Evolutionary conservation across 2,888 invertebrate species (phyloP).

Genomic region (Elgonia sp.): DNA sequence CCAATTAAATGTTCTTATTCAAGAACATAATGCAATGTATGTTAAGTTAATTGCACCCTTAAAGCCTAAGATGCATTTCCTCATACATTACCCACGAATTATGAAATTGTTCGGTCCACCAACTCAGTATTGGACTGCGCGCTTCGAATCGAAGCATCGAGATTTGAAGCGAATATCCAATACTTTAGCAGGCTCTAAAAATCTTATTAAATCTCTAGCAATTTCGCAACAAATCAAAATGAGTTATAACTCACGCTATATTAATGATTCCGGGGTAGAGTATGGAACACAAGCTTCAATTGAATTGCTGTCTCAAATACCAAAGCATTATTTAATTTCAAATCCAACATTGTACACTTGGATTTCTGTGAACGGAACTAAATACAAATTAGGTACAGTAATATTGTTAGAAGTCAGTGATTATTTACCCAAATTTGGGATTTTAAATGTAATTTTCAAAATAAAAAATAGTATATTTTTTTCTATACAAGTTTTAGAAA

Average conservation of each 20-base stretch:
- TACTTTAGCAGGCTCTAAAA: constrained; percentile 25
- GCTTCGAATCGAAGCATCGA: constrained; percentile 34
- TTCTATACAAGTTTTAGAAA: constrained; percentile 3
- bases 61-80: constrained; percentile 40
- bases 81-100: constrained; percentile 25
- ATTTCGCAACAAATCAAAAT: constrained; percentile 27
- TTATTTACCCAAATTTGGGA: constrained; percentile 46
- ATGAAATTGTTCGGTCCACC: constrained; percentile 44
- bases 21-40: constrained; percentile 46
- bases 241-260: not conserved
- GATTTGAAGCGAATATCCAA: constrained; percentile 25
- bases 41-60: constrained; percentile 40
- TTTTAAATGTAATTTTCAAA: constrained; percentile 39
- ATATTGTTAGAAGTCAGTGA: constrained; percentile 23
- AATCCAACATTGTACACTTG: constrained; percentile 30
- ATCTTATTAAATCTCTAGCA: constrained; percentile 34
- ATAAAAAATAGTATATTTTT: constrained; percentile 15
- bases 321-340: constrained; percentile 7
- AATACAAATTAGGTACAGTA: constrained; percentile 37
- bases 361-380: constrained; percentile 8
- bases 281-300: constrained; percentile 14
- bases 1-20: constrained; percentile 32
- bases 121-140: constrained; percentile 36
- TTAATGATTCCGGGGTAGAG: not conserved
- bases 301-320: not conserved